phyloP scores from a whole-genome alignment of 2,797 vertebrate species.

The Discoglossus pictus region DNA sequence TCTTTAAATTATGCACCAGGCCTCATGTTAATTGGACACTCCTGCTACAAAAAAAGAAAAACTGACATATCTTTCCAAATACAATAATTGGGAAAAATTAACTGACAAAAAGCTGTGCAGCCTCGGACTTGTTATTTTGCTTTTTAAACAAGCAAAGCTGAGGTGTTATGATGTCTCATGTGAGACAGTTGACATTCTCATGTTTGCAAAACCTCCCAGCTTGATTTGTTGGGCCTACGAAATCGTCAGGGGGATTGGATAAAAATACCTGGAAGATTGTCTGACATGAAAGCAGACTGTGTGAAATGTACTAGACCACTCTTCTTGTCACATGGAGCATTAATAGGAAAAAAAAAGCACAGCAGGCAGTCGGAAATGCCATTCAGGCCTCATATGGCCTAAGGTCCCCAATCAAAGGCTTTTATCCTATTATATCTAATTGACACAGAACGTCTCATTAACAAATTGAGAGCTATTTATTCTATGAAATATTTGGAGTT shows the following conservation, averaged over 20 bases:
- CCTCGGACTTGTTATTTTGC: slow-evolving; percentile 18
- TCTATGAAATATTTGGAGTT: slow-evolving; percentile 74
- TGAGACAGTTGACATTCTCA: slow-evolving; percentile 62
- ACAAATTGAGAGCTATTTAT: slow-evolving; percentile 74
- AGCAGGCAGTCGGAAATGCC: slow-evolving; percentile 64
- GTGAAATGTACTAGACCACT: slow-evolving; percentile 50
- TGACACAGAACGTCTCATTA: slow-evolving; percentile 77
- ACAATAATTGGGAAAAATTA: slow-evolving; percentile 36
- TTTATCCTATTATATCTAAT: slow-evolving; percentile 80
- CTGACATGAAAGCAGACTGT: slow-evolving; percentile 51
- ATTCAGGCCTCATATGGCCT: slow-evolving; percentile 68
- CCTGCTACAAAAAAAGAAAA: slow-evolving; percentile 13
- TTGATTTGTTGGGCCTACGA: slow-evolving; percentile 61
- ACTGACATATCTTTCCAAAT: slow-evolving; percentile 22
- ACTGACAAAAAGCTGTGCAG: slow-evolving; percentile 42
- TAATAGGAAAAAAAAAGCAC: slow-evolving; percentile 54
- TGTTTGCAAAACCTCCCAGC: slow-evolving; percentile 59
- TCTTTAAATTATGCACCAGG: not conserved
- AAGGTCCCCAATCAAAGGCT: slow-evolving; percentile 60
- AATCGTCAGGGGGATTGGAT: slow-evolving; percentile 57
- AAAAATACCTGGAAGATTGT: slow-evolving; percentile 57
- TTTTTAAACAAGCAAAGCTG: slow-evolving; percentile 24
- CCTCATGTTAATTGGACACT: slow-evolving; percentile 25
- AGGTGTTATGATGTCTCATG: slow-evolving; percentile 29
- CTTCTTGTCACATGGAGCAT: slow-evolving; percentile 53